Base-by-base conservation (phyloP, 2,113 vertebrate genomes). In the Leucosticte australis region DNA sequence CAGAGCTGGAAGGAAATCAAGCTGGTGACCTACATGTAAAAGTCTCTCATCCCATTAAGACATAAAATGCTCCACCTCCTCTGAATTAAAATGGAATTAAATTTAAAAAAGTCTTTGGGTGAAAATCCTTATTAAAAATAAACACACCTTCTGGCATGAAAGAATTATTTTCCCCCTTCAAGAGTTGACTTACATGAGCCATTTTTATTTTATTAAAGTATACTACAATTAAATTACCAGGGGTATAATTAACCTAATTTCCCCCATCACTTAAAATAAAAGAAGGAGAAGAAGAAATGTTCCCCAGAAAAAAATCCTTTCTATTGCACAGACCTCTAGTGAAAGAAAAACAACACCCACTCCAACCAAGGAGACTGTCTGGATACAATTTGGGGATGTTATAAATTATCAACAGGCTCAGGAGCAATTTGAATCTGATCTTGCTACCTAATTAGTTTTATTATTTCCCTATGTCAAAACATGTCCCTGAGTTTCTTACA, bases 201-300 rank as follows among this genome's bases (percentile, higher is more conserved):
- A 88, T 73, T 86, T 96, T 95, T 89, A 89, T 91, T 91, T 96
- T 90, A 92, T 75, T 92, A 64, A 93, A 81, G 27, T 71, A 74
- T 47, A 90, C 64, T 49, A 95, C 76, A 87, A 83, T 89, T 94
- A 74, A 80, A 95, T 85, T 89, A 94, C 74, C 81, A 75, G 44
- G 92, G 89, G 87, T 94, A 94, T 90, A 93, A 95, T 97, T 96
- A 95, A 92, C 94, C 90, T 92, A 71, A 87, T 97, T 96, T 94
- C 83, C 82, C 67, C 37, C 42, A 90, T 70, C 4, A 1, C 68
- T 94, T 94, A 83, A 92, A 92, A 90, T 87, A 94, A 93, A 95
- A 37, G 76, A 57, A 92, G 50, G 33, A 69, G 42, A 64, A 81
- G 49, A 94, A 92, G 64, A 92, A 89, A 80, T 13, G 41, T 64